Evolutionary conservation across 2,888 invertebrate genomes (phyloP).

Genomic region (Elmis aenea): DNA sequence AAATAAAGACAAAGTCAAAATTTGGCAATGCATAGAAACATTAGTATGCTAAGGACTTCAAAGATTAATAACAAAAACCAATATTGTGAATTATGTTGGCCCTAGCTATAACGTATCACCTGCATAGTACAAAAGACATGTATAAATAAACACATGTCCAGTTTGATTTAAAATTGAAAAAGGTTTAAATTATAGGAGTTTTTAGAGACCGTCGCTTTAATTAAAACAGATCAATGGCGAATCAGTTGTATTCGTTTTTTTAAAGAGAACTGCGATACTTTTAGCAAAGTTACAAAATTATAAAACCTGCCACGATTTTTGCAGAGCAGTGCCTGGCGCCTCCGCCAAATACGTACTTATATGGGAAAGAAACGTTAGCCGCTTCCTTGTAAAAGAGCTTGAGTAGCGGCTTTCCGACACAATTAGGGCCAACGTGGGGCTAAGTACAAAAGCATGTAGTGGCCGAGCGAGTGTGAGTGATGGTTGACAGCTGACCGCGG

Average conservation of each 20-base stretch:
- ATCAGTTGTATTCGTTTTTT: conserved; percentile 28
- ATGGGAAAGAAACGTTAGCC: conserved; percentile 25
- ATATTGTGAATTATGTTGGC: too few species aligned
- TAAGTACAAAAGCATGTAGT: conserved; percentile 51
- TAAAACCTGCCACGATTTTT: conserved; percentile 11
- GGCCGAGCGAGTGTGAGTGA: conserved; percentile 47
- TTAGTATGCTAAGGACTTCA: too few species aligned
- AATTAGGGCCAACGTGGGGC: conserved; percentile 46
- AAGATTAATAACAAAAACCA: too few species aligned
- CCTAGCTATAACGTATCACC: too few species aligned
- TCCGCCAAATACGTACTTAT: conserved; percentile 17
- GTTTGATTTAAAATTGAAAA: conserved; percentile 1
- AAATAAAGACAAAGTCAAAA: too few species aligned
- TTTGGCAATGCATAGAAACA: too few species aligned
- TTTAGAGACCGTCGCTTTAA: conserved; percentile 14
- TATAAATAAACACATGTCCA: background rate
- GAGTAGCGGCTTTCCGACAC: conserved; percentile 41
- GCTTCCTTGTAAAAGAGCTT: conserved; percentile 23
- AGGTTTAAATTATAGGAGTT: conserved; percentile 3
- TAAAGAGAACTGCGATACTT: conserved; percentile 27
- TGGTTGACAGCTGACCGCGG: conserved; percentile 48
- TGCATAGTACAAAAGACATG: too few species aligned
- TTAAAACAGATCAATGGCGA: conserved; percentile 26
- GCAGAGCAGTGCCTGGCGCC: conserved; percentile 24
- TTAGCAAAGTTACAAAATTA: conserved; percentile 28